phyloP scores from a whole-genome alignment of 2,888 invertebrate genomes.

The Lypha dubia region DNA sequence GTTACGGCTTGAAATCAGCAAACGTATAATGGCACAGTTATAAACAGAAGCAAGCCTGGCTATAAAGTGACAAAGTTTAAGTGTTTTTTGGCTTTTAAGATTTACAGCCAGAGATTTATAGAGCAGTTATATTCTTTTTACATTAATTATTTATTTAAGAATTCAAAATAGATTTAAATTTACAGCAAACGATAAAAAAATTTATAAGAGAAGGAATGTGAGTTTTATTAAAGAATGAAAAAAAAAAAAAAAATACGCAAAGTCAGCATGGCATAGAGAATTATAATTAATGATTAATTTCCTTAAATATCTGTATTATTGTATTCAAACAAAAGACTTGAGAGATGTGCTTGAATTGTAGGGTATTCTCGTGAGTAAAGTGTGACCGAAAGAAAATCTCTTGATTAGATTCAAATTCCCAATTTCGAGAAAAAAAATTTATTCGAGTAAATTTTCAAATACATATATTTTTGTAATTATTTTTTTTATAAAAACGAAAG shows the following conservation, averaged over 20 bases:
- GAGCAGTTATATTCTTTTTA: slow-evolving; percentile 39
- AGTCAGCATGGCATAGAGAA: slow-evolving; percentile 4
- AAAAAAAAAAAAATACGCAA: no score
- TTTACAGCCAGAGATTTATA: slow-evolving; percentile 55
- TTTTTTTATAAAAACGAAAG: no score
- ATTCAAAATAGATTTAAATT: slow-evolving; percentile 48
- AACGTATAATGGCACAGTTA: slow-evolving; percentile 62
- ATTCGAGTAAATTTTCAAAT: no score
- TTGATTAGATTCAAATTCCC: no score
- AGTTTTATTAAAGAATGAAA: slow-evolving; percentile 2
- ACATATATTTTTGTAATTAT: no score
- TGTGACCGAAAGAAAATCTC: no score
- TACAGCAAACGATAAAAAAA: slow-evolving; percentile 23
- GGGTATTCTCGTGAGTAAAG: not conserved
- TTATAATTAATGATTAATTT: slow-evolving; percentile 46
- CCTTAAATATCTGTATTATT: not conserved
- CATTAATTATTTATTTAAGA: slow-evolving; percentile 49
- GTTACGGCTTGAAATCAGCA: slow-evolving; percentile 46
- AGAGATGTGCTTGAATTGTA: not conserved
- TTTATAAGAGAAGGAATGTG: not conserved
- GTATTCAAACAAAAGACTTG: not conserved
- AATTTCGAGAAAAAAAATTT: no score
- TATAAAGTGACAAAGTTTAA: slow-evolving; percentile 66
- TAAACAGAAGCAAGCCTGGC: slow-evolving; percentile 57
- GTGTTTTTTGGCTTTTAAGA: slow-evolving; percentile 61